A percentile compares a stretch with the other conserved stretches of the same genome.
These are phyloP conservation scores for Hydropsyche tenuis DNA, from an alignment of 1,140 invertebrate genomes.

Conservation along the genomic window DNA sequence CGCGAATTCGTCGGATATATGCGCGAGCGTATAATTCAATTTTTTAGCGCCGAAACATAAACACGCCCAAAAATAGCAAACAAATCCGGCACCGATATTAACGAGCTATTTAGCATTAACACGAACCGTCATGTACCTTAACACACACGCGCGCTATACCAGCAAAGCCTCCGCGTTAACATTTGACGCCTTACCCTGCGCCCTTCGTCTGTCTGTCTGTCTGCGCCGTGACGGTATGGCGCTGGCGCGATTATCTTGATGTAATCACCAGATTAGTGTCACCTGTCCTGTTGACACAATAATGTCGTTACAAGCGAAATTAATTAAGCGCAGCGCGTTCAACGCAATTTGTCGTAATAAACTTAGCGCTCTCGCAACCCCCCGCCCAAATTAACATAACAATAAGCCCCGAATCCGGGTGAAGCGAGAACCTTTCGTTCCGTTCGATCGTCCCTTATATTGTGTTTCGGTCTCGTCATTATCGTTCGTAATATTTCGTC, in stretches of 20 bases:
- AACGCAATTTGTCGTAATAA: constrained; percentile 29
- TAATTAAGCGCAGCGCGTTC: constrained; percentile 26
- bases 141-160: background rate
- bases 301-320: constrained; percentile 32
- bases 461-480: no score
- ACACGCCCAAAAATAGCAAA: no score
- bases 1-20: no score
- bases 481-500: no score
- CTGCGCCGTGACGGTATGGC: background rate
- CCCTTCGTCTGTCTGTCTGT: constrained; percentile 9
- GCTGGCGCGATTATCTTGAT: constrained; percentile 27
- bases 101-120: no score
- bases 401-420: background rate
- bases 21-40: no score
- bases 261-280: constrained; percentile 37
- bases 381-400: constrained; percentile 10
- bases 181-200: background rate
- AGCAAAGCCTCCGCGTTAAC: background rate
- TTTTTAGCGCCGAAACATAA: no score
- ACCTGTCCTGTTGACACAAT: constrained; percentile 37
- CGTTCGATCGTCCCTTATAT: no score
- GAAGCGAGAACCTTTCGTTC: no score
- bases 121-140: background rate
- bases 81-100: no score
- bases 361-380: background rate